Conservation (phyloP, 2,888 invertebrate genomes). For the Notocelia uddmanniana region DNA sequence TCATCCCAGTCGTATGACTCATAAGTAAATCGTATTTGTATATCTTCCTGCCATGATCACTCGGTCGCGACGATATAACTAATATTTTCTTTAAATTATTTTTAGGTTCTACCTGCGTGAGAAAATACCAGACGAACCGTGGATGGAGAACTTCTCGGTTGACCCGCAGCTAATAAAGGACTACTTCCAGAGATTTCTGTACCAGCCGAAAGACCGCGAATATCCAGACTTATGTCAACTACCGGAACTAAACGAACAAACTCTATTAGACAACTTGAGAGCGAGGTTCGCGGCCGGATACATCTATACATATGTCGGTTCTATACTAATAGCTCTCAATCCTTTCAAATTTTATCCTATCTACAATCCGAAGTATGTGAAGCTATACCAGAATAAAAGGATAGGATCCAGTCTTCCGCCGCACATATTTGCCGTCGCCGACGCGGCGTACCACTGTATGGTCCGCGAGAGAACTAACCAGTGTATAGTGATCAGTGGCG, state of each 20-base stretch:
- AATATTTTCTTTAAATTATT: slow-evolving; percentile 53
- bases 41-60: slow-evolving; percentile 41
- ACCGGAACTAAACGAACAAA: slow-evolving; percentile 97
- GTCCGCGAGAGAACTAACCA: slow-evolving; percentile 94
- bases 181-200: slow-evolving; percentile 95
- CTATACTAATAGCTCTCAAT: slow-evolving; percentile 97
- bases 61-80: slow-evolving; percentile 9
- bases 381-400: slow-evolving; percentile 96
- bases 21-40: slow-evolving; percentile 66
- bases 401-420: slow-evolving; percentile 97
- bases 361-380: slow-evolving; percentile 98
- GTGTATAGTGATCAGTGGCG: slow-evolving; percentile 98
- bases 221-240: slow-evolving; percentile 98
- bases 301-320: slow-evolving; percentile 98
- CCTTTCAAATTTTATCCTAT: slow-evolving; percentile 98
- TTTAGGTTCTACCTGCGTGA: slow-evolving; percentile 94
- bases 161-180: slow-evolving; percentile 97
- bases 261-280: slow-evolving; percentile 95
- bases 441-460: slow-evolving; percentile 98
- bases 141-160: slow-evolving; percentile 95
- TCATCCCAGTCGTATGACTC: slow-evolving; percentile 65
- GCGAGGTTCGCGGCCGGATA: slow-evolving; percentile 96
- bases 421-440: slow-evolving; percentile 98
- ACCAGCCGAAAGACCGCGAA: slow-evolving; percentile 96
- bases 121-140: slow-evolving; percentile 93